Evolutionary conservation across 2,797 vertebrate genomes (phyloP).

Genomic region (Sebastes variabilis): DNA sequence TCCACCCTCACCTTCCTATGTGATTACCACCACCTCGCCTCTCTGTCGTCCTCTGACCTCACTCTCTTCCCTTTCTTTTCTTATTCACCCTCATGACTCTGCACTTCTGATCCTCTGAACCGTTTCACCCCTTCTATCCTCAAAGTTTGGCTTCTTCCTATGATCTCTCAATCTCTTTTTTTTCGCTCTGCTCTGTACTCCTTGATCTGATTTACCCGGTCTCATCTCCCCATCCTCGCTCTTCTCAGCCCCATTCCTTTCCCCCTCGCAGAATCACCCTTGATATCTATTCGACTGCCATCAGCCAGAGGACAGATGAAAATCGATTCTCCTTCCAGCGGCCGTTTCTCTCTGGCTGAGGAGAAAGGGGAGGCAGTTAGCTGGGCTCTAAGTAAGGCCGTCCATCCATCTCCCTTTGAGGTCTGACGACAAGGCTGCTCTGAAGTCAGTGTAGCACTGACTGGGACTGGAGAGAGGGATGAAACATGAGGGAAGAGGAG

Average conservation of each 20-base stretch:
- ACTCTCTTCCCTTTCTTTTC: slow-evolving; percentile 18
- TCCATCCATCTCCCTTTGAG: slow-evolving; percentile 77
- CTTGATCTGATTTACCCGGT: slow-evolving; percentile 55
- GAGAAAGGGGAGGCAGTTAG: slow-evolving; percentile 69
- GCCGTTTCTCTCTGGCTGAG: slow-evolving; percentile 67
- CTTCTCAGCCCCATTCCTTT: slow-evolving; percentile 29
- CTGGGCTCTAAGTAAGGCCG: slow-evolving; percentile 61
- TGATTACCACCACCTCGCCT: slow-evolving; percentile 16
- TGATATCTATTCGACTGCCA: slow-evolving; percentile 75
- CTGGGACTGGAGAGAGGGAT: slow-evolving; percentile 48
- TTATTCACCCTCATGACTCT: slow-evolving; percentile 17
- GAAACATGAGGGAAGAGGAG: slow-evolving; percentile 32
- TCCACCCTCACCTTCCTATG: slow-evolving; percentile 1
- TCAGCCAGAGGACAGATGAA: slow-evolving; percentile 74
- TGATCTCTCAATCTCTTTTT: slow-evolving; percentile 66
- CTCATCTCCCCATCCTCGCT: slow-evolving; percentile 4
- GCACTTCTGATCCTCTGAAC: slow-evolving; percentile 46
- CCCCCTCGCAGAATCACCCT: slow-evolving; percentile 68
- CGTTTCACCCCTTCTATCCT: slow-evolving; percentile 51
- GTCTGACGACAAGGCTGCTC: slow-evolving; percentile 57
- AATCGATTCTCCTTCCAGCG: slow-evolving; percentile 79
- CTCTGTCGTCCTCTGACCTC: slow-evolving; percentile 13
- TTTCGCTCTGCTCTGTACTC: slow-evolving; percentile 47
- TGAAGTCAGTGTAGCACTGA: slow-evolving; percentile 51
- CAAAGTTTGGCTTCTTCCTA: slow-evolving; percentile 57